Evolutionary conservation across 2,797 vertebrate species (phyloP).

Genomic region (Xenentodon cancila): DNA sequence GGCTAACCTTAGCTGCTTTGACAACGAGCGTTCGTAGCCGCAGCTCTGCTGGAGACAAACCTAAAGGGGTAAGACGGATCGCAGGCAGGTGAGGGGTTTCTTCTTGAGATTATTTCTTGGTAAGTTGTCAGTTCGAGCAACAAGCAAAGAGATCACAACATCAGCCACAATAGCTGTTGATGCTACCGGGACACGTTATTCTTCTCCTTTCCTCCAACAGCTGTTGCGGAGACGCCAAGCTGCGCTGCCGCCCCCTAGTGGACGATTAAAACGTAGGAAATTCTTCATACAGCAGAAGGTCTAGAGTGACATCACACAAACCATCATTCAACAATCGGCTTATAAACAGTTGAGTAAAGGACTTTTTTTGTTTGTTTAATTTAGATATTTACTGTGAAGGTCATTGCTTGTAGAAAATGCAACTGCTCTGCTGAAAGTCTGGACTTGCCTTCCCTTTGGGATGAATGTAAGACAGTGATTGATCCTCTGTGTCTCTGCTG

Average conservation of each 20-base stretch:
- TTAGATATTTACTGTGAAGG: background rate
- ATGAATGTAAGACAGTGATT: too few species aligned
- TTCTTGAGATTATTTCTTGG: constrained; percentile 12
- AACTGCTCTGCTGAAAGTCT: too few species aligned
- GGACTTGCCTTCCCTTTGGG: too few species aligned
- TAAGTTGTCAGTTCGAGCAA: constrained; percentile 9
- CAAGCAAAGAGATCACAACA: constrained; percentile 16
- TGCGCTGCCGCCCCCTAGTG: constrained; percentile 33
- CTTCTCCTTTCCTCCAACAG: constrained; percentile 1
- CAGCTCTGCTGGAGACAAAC: constrained; percentile 40
- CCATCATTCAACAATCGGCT: too few species aligned
- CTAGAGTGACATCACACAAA: too few species aligned
- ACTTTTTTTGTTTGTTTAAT: too few species aligned
- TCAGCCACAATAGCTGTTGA: constrained; percentile 39
- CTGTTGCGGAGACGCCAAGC: accelerated
- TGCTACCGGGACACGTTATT: constrained; percentile 33
- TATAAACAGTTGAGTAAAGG: background rate
- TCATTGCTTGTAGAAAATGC: background rate
- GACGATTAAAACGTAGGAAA: background rate
- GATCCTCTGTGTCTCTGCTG: too few species aligned
- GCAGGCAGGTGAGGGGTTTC: constrained; percentile 2
- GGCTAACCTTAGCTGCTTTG: constrained; percentile 11
- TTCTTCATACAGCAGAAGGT: too few species aligned
- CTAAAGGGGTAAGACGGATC: constrained; percentile 8
- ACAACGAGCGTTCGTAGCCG: background rate